phyloP scores from a whole-genome alignment of 2,113 vertebrate genomes.

The Rostratula benghalensis region DNA sequence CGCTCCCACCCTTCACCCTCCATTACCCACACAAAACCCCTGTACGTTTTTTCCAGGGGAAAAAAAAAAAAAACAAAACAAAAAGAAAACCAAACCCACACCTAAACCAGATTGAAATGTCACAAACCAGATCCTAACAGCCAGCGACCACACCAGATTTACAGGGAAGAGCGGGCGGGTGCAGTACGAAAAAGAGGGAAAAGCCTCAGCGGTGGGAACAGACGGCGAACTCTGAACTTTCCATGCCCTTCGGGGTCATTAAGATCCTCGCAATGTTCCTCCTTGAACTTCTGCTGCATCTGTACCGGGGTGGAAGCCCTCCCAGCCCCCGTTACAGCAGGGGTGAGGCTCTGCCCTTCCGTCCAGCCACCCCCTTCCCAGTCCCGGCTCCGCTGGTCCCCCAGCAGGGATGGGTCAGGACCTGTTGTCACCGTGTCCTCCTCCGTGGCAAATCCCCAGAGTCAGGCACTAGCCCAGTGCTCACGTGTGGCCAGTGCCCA shows the following conservation, averaged over 20 bases:
- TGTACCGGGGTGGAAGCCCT: slow-evolving; percentile 24
- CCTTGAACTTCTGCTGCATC: slow-evolving; percentile 72
- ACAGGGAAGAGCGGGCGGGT: rapidly evolving
- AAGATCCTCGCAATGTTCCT: slow-evolving; percentile 55
- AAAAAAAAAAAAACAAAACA: neutral
- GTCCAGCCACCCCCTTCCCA: neutral
- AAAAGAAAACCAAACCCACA: neutral
- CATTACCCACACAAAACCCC: slow-evolving; percentile 27
- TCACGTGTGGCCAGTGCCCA: rapidly evolving
- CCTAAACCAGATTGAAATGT: slow-evolving; percentile 49
- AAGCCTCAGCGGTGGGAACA: slow-evolving; percentile 41
- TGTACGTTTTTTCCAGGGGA: neutral
- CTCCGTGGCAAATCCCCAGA: neutral
- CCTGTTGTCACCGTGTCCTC: neutral
- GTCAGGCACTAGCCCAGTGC: rapidly evolving
- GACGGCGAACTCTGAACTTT: slow-evolving; percentile 77
- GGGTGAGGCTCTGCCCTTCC: neutral
- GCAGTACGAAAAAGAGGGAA: neutral
- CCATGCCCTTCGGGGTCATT: slow-evolving; percentile 71
- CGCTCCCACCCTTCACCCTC: neutral
- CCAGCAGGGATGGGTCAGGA: neutral
- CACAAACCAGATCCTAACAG: neutral
- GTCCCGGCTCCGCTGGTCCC: neutral
- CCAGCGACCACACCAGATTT: neutral
- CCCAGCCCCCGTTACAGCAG: slow-evolving; percentile 23